A percentile compares a stretch with the other conserved stretches of the same genome.
Conservation (phyloP, 1,140 invertebrate genomes). For the Bombus sibiricus region DNA sequence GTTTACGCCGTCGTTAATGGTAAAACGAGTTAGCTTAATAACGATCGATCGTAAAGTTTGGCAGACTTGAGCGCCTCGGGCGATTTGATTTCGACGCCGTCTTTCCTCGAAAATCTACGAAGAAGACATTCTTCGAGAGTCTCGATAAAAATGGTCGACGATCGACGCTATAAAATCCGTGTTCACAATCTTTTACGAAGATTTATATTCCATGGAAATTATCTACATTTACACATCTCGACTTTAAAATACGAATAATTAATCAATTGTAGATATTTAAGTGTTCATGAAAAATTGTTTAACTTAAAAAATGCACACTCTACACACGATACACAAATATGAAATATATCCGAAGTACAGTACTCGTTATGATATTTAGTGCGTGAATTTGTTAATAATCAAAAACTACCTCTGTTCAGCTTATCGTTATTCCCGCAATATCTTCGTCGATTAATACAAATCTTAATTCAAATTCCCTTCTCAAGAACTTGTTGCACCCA, state of each 20-base stretch:
- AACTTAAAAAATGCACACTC: too few relatives aligned
- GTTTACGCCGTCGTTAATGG: constrained; percentile 17
- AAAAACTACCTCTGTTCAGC: too few relatives aligned
- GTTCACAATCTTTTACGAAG: neutral
- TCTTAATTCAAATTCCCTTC: neutral
- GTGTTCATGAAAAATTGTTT: too few relatives aligned
- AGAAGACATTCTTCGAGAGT: neutral
- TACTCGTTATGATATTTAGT: neutral
- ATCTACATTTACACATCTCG: too few relatives aligned
- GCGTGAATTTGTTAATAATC: too few relatives aligned
- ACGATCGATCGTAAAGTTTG: constrained; percentile 26
- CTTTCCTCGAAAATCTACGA: neutral
- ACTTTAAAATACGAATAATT: too few relatives aligned
- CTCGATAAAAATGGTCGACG: neutral
- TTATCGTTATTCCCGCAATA: neutral
- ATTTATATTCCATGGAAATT: too few relatives aligned
- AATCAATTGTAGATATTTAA: too few relatives aligned
- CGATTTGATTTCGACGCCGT: constrained; percentile 12
- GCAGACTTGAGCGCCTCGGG: neutral
- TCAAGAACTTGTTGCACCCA: neutral
- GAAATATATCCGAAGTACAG: neutral
- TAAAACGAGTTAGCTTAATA: constrained; percentile 21
- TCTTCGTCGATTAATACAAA: neutral
- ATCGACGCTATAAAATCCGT: neutral
- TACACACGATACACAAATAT: neutral